These are phyloP conservation scores for Cetonia aurata DNA, from an alignment of 2,888 invertebrate genomes.

Conservation along the genomic window DNA sequence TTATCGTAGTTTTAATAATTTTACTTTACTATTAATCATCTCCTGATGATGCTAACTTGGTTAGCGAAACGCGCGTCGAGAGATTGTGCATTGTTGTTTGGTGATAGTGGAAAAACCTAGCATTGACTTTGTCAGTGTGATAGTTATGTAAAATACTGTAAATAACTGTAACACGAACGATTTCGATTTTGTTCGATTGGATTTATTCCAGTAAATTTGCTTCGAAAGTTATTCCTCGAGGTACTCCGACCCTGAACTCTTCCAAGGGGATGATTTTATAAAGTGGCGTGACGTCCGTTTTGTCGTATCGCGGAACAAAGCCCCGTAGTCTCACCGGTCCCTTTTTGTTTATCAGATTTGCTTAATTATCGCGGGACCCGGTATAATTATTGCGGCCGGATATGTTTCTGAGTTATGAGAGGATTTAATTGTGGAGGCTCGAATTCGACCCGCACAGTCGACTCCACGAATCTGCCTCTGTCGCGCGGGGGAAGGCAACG, in stretches of 20 bases:
- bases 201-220: not conserved
- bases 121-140: too few species aligned
- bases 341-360: slow-evolving; percentile 42
- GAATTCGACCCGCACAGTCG: not conserved
- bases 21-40: too few species aligned
- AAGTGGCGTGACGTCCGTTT: slow-evolving; percentile 2
- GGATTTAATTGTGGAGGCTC: slow-evolving; percentile 28
- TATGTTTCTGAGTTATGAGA: slow-evolving; percentile 34
- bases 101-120: too few species aligned
- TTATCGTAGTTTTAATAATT: too few species aligned
- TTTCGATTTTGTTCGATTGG: not conserved
- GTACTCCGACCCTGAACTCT: not conserved
- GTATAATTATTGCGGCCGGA: slow-evolving; percentile 38
- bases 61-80: too few species aligned
- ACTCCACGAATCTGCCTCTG: not conserved
- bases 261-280: slow-evolving; percentile 15
- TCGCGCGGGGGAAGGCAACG: not conserved
- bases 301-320: slow-evolving; percentile 24
- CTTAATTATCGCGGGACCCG: slow-evolving; percentile 39
- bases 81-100: too few species aligned
- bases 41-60: too few species aligned
- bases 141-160: too few species aligned
- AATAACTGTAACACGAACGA: too few species aligned
- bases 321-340: not conserved
- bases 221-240: slow-evolving; percentile 1